A percentile compares a stretch with the other conserved stretches of the same genome.
phyloP scores from a whole-genome alignment of 35 echinoderm and acorn worm species.

The Nesometra sesokonis region DNA sequence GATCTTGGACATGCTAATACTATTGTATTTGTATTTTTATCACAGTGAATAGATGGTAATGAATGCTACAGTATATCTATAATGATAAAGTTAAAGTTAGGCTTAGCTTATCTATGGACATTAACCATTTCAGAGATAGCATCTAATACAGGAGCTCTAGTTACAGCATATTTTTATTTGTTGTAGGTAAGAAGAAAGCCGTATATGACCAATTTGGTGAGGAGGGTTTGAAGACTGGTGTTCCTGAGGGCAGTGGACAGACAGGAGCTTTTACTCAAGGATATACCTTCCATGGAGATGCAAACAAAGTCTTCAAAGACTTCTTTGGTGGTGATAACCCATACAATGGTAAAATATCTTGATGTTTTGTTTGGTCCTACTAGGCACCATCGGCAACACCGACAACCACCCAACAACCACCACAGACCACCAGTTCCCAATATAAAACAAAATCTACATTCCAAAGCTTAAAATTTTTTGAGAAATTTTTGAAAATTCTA shows the following conservation, averaged over 20 bases:
- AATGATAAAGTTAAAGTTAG: too few species aligned
- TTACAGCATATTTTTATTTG: neutral
- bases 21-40: too few species aligned
- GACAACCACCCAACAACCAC: too few species aligned
- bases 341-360: slow-evolving; percentile 87
- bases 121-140: neutral
- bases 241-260: slow-evolving; percentile 64
- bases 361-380: too few species aligned
- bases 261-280: slow-evolving; percentile 69
- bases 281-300: slow-evolving; percentile 94
- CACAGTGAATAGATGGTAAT: too few species aligned
- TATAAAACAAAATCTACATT: too few species aligned
- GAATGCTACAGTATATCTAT: too few species aligned
- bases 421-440: too few species aligned
- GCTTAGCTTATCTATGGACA: neutral
- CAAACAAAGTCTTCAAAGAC: slow-evolving; percentile 88
- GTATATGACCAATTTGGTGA: slow-evolving; percentile 99
- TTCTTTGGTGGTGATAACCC: slow-evolving; percentile 99
- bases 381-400: too few species aligned
- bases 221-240: slow-evolving; percentile 94
- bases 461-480: too few species aligned
- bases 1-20: too few species aligned
- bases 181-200: slow-evolving; percentile 76
- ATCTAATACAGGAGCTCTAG: neutral
- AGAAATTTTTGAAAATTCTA: too few species aligned